Evolutionary conservation across 2,797 vertebrate species (phyloP).

Genomic region (Oreonectes daqikongensis): DNA sequence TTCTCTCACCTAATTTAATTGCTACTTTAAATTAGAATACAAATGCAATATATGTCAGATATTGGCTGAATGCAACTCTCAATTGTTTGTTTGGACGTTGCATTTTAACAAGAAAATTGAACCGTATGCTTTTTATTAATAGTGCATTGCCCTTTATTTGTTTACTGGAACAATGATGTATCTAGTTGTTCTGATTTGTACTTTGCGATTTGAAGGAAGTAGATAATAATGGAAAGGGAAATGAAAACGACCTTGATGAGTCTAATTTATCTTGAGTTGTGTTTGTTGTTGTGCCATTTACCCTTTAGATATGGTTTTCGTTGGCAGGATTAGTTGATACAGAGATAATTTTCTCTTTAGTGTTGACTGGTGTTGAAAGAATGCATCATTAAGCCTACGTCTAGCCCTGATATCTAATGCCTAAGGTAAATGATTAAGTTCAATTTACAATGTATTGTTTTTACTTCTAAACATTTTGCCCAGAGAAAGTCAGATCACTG

Average conservation of each 20-base stretch:
- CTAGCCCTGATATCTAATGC: background rate
- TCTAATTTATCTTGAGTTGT: slow-evolving; percentile 7
- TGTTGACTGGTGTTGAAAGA: background rate
- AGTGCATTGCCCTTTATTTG: background rate
- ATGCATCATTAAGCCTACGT: background rate
- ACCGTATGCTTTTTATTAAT: background rate
- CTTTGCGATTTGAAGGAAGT: slow-evolving; percentile 9
- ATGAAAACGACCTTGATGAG: background rate
- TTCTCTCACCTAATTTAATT: background rate
- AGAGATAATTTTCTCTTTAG: background rate
- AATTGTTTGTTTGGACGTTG: background rate
- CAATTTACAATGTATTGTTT: slow-evolving; percentile 1
- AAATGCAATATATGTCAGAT: background rate
- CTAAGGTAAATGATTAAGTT: background rate
- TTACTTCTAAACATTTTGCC: slow-evolving; percentile 6
- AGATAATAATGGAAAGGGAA: background rate
- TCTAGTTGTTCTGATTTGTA: slow-evolving; percentile 1
- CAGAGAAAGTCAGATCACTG: slow-evolving; percentile 8
- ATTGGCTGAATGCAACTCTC: background rate
- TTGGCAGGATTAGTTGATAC: background rate
- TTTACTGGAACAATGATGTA: background rate
- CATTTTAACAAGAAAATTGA: background rate
- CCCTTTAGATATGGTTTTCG: background rate
- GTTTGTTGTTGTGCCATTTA: background rate
- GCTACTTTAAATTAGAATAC: background rate